phyloP scores from a whole-genome alignment of 2,888 invertebrate species.

The Diarsia brunnea region DNA sequence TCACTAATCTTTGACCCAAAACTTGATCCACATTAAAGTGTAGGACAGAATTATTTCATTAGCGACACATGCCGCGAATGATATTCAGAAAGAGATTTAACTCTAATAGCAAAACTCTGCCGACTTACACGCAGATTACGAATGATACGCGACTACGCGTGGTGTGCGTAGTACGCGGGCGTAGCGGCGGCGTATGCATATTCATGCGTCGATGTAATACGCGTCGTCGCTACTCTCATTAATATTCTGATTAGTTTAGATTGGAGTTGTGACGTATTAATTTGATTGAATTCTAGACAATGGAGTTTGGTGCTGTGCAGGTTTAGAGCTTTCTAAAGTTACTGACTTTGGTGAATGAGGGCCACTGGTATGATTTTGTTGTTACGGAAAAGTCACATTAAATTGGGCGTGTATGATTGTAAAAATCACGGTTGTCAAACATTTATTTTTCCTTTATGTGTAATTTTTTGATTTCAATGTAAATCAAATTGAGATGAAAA shows the following conservation, averaged over 20 bases:
- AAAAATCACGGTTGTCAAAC: background rate
- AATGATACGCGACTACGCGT: slow-evolving; percentile 39
- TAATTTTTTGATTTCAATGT: background rate
- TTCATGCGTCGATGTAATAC: slow-evolving; percentile 75
- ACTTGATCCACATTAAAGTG: slow-evolving; percentile 68
- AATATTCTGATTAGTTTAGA: slow-evolving; percentile 74
- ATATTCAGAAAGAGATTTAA: slow-evolving; percentile 75
- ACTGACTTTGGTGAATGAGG: background rate
- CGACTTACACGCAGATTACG: slow-evolving; percentile 72
- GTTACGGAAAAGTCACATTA: background rate
- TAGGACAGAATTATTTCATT: slow-evolving; percentile 75
- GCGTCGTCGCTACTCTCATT: slow-evolving; percentile 72
- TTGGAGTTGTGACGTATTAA: slow-evolving; percentile 57
- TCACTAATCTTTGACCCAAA: slow-evolving; percentile 63
- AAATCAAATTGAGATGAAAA: background rate
- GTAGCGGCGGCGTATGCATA: slow-evolving; percentile 70
- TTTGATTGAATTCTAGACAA: slow-evolving; percentile 56
- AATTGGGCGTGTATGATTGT: background rate
- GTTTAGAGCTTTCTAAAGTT: background rate
- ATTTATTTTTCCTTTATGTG: background rate
- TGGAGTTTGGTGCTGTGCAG: slow-evolving; percentile 9
- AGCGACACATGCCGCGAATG: slow-evolving; percentile 75
- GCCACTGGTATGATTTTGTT: background rate
- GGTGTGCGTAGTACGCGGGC: slow-evolving; percentile 48
- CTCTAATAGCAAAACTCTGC: slow-evolving; percentile 66